Percentiles rank a stretch among this genome's conserved stretches.
These are phyloP conservation scores for Gnathonemus echidnorhynchus DNA, from an alignment of 2,113 vertebrate species.

Conservation along the genomic window DNA sequence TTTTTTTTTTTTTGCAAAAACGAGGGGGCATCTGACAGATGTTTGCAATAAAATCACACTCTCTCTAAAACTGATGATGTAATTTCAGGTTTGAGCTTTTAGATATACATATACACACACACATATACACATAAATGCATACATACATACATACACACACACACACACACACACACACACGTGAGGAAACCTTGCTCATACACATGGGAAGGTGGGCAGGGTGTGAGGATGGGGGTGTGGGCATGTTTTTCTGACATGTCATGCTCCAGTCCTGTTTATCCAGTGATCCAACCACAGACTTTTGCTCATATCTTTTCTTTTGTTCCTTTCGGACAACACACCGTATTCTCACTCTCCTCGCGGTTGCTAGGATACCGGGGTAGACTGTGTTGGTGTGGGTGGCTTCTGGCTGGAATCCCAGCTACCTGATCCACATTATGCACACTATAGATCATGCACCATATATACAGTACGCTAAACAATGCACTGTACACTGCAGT, in stretches of 20 bases:
- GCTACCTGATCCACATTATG: background rate
- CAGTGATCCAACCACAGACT: conserved; percentile 12
- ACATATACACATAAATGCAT: background rate
- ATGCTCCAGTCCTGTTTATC: background rate
- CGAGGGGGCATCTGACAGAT: background rate
- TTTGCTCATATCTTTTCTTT: background rate
- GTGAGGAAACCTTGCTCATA: background rate
- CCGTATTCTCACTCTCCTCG: background rate
- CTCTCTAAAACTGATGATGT: background rate
- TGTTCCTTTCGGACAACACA: background rate
- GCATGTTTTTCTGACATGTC: background rate
- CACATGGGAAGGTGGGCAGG: background rate
- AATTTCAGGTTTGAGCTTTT: background rate
- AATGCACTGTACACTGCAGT: background rate
- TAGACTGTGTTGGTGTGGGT: background rate
- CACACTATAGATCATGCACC: background rate
- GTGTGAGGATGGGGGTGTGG: background rate
- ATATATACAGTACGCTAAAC: too few species aligned
- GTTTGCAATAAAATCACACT: background rate
- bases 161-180: background rate
- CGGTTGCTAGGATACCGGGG: conserved; percentile 20
- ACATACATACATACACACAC: background rate
- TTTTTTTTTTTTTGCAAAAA: background rate
- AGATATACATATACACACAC: background rate
- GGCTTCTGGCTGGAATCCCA: background rate